Base-by-base conservation (phyloP, 1,140 invertebrate species). In the Teleogryllus occipitalis region DNA sequence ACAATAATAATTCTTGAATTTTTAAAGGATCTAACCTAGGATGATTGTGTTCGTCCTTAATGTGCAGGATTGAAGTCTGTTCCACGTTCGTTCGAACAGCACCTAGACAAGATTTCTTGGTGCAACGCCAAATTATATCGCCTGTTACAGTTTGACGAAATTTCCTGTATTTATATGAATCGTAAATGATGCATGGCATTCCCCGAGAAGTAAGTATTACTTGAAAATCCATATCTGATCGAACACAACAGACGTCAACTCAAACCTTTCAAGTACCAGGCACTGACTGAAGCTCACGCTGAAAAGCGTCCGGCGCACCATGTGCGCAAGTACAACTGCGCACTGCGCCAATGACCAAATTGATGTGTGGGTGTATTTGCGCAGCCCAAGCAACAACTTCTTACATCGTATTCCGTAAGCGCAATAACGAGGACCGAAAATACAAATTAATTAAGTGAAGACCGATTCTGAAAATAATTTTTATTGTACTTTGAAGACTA, bases 111-210 rank as follows among this genome's bases (percentile, higher is more conserved):
- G 78, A 78, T 22, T 78, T 78, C 8, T 73, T 72, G 5, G 78
- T 78, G 22, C 78, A 78, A 10, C 78, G 78, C 78, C 78, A 78
- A 18, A 78, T 49, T n/a, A 78, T 74, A 10, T 78, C 49, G 0
- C 78, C 78, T 14, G 14, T 27, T 15, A 22, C 78, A 6, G 78
- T 78, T 54, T 47, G 47, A 14, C 78, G 78, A 22, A 78, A 49
- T 49, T 78, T 78, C 21, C 78, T 49, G 22, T 78, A 78, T 21
- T 78, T 78, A 22, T 73, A 78, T 0, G 27, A 15, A 14, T 65
- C 78, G 8, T 49, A 65, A 46, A 78, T 46, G 14, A 78, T 74
- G 46, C 78, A 78, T 8, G 78, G 78, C 27, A 78, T 49, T 15
- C 78, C 78, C 7, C 78, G 48, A 73, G 47, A 49, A n/a, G 78